These are phyloP conservation scores for Drosophila insularis DNA, from an alignment of 1,140 invertebrate species.

Conservation along the genomic window DNA sequence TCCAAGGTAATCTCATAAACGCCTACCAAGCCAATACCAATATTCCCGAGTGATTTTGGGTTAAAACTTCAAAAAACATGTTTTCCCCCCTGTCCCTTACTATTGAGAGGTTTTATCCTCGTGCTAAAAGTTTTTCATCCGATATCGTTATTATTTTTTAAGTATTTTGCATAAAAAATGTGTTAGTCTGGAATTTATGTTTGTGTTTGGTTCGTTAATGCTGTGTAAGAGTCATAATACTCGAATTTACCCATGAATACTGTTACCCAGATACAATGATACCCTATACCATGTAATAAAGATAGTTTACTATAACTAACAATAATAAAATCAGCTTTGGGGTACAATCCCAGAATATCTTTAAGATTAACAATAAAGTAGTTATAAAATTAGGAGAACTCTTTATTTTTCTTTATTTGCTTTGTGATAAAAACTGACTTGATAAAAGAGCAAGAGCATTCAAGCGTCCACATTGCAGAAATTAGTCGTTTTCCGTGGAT, in stretches of 20 bases:
- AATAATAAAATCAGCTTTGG: too few species aligned
- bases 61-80: not conserved
- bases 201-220: slow-evolving; percentile 61
- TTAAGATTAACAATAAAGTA: too few species aligned
- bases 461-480: too few species aligned
- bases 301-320: too few species aligned
- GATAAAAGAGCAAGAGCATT: too few species aligned
- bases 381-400: too few species aligned
- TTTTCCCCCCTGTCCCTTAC: slow-evolving; percentile 8
- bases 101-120: slow-evolving; percentile 16
- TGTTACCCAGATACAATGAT: too few species aligned
- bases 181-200: slow-evolving; percentile 61
- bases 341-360: too few species aligned
- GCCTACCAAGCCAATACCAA: slow-evolving; percentile 44
- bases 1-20: slow-evolving; percentile 70
- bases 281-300: too few species aligned
- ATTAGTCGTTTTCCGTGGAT: not conserved
- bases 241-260: slow-evolving; percentile 48
- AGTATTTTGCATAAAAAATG: slow-evolving; percentile 66
- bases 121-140: slow-evolving; percentile 27
- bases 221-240: slow-evolving; percentile 58
- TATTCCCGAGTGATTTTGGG: slow-evolving; percentile 12
- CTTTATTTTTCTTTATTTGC: too few species aligned
- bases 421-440: too few species aligned
- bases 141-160: slow-evolving; percentile 44